These are phyloP conservation scores for Troides helena DNA, from an alignment of 2,888 invertebrate genomes.

Conservation along the genomic window DNA sequence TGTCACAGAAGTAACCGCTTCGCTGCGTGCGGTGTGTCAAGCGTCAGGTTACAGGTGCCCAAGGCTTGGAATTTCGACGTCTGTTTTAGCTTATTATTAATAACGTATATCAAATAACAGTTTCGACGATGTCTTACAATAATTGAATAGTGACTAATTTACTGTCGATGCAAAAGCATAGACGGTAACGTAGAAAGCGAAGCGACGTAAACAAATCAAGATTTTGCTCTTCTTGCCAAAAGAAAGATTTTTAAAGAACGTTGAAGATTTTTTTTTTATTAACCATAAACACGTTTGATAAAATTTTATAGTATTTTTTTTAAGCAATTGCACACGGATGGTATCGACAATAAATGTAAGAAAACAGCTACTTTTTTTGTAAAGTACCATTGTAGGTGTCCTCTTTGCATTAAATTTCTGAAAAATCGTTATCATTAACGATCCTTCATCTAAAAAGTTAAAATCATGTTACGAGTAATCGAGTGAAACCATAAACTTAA, in stretches of 20 bases:
- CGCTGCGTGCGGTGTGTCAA: constrained; percentile 19
- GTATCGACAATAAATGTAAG: too few species aligned
- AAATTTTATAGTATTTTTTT: too few species aligned
- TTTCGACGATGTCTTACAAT: background rate
- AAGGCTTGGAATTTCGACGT: constrained; percentile 9
- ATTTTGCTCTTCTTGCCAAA: background rate
- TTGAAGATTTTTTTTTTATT: background rate
- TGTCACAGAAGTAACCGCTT: constrained; percentile 27
- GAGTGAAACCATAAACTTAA: too few species aligned
- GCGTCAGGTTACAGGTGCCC: constrained; percentile 24
- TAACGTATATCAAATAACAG: constrained; percentile 16
- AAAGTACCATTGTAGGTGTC: too few species aligned
- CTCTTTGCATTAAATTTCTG: too few species aligned
- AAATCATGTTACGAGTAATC: too few species aligned
- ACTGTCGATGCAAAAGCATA: background rate
- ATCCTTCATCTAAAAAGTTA: too few species aligned
- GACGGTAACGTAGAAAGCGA: background rate
- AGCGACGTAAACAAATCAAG: background rate
- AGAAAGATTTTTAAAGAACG: background rate
- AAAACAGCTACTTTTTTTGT: too few species aligned
- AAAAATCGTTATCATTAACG: too few species aligned
- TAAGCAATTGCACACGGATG: too few species aligned
- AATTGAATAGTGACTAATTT: background rate
- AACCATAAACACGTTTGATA: background rate
- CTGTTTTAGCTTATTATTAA: constrained; percentile 21